Evolutionary conservation across 2,113 vertebrate genomes (phyloP).

Genomic region (Tursiops truncatus): DNA sequence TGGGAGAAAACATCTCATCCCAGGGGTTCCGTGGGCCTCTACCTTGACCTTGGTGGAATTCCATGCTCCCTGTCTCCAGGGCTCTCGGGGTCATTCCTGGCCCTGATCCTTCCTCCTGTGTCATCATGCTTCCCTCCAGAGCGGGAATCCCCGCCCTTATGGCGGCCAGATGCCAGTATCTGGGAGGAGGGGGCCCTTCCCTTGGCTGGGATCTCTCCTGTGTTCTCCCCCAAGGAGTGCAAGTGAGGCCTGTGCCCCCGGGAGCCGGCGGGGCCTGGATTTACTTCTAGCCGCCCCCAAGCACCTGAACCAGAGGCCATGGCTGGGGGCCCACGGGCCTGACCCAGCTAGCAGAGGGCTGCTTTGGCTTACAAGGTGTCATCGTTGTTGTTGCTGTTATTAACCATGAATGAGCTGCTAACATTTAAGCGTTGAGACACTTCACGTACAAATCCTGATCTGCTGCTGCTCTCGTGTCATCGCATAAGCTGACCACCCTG

Average conservation of each 20-base stretch:
- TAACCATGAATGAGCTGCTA: not conserved
- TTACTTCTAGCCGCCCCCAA: rapidly evolving
- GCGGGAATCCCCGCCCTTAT: rapidly evolving
- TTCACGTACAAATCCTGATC: rapidly evolving
- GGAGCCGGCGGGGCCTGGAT: rapidly evolving
- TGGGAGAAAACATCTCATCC: not conserved
- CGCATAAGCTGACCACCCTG: rapidly evolving
- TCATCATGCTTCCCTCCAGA: not conserved
- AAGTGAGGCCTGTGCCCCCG: not conserved
- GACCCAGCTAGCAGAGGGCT: not conserved
- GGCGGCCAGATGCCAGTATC: not conserved
- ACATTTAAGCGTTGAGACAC: not conserved
- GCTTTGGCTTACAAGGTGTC: not conserved
- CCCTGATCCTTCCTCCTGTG: not conserved
- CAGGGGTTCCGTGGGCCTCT: not conserved
- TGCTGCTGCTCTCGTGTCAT: not conserved
- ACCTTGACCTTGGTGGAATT: not conserved
- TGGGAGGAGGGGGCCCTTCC: rapidly evolving
- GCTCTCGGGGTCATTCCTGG: not conserved
- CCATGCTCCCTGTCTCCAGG: not conserved
- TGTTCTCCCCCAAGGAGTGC: not conserved
- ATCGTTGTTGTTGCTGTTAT: not conserved
- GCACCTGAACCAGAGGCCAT: too few relatives aligned
- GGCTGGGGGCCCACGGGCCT: not conserved
- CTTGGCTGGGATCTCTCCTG: not conserved